Conservation (phyloP, 2,113 vertebrate genomes). For the Stegastes partitus region DNA sequence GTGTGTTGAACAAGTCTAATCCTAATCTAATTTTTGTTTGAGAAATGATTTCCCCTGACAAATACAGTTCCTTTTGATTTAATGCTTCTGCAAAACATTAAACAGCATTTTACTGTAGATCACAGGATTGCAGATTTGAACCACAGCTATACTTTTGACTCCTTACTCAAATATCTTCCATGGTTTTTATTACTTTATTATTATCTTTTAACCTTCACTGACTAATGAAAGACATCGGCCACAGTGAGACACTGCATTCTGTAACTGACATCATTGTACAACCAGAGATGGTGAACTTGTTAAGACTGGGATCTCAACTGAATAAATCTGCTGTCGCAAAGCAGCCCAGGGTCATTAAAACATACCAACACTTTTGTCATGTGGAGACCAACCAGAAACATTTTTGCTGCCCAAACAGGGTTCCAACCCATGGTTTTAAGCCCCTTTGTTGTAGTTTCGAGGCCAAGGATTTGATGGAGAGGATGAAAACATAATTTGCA, state of each 20-base stretch:
- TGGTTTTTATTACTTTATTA: background rate
- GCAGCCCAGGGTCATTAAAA: constrained; percentile 44
- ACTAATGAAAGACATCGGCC: background rate
- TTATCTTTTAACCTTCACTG: background rate
- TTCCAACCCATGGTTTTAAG: constrained; percentile 32
- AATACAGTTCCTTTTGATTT: background rate
- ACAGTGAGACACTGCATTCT: constrained; percentile 21
- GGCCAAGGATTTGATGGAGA: constrained; percentile 57
- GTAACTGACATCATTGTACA: constrained; percentile 45
- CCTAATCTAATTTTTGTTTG: background rate
- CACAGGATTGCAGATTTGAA: no score
- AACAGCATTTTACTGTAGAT: background rate
- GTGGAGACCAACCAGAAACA: constrained; percentile 60
- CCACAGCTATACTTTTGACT: no score
- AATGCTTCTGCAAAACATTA: background rate
- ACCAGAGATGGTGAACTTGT: constrained; percentile 13
- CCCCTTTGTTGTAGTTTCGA: constrained; percentile 62
- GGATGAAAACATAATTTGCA: constrained; percentile 69
- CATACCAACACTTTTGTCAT: constrained; percentile 62
- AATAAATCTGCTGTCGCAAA: constrained; percentile 56
- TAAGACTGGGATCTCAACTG: constrained; percentile 39
- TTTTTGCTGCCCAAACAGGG: constrained; percentile 44
- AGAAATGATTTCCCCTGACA: background rate
- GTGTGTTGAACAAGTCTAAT: background rate
- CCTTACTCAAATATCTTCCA: no score